Evolutionary conservation across 2,797 vertebrate genomes (phyloP), one percentile per base, ranked within the genome.

Genomic region (Melanotaenia boesemani): DNA sequence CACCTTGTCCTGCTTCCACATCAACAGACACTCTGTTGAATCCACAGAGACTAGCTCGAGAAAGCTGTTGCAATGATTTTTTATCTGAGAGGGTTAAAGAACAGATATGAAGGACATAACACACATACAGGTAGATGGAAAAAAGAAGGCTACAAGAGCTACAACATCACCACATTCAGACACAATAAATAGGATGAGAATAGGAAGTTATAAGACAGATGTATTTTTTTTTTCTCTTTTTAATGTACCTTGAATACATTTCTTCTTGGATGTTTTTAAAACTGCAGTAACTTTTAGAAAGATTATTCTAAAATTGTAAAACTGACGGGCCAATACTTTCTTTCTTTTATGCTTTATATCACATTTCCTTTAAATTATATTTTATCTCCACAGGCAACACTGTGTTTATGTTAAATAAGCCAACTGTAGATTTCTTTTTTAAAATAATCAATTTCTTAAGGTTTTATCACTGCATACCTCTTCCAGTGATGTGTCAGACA

Each of bases 401-500:
- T 8, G 15, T 26, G 6, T 60, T 52, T 39, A 39, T 18, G 5
- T 58, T 48, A 15, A 67, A 57, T 34, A 44, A 44, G 15, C 2
- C 3, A 41, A 41, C 13, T 15, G 12, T 41, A 12, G 13, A 41
- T 41, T 13, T 41, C 13, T 15, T 58, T n/a, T 34, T 34, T 34
- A 34, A 10, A 8, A 32, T 28, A 57, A 57, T 57, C 7, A 37
- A 5, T 58, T 72, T 59, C 0, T 18, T 39, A 16, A 11, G 4
- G 12, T 24, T 2, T 28, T 20, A 8, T 28, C 28, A 59, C 50
- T 36, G 52, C 72, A 0, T 90, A 98, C 97, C 96, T 99, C 97
- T 92, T 98, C 97, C 88, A 99, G 93, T 0, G 97, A 97, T 6
- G 97, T 97, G 84, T 99, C 97, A 0, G 97, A 99, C 85, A 99